Conservation (phyloP, 2,888 invertebrate genomes). For the Drosophila fulvimacula region DNA sequence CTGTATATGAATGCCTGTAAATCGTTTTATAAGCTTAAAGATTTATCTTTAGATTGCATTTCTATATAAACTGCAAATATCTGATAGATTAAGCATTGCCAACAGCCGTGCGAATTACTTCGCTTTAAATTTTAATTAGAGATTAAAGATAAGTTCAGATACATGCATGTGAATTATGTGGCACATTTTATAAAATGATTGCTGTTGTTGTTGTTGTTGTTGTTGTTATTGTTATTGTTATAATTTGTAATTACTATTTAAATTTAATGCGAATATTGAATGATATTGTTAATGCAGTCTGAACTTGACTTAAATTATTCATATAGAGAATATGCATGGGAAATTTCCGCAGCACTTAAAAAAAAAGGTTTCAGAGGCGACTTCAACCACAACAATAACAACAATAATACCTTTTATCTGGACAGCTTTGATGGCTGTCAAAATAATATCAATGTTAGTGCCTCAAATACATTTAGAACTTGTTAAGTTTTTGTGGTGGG, state of each 20-base stretch:
- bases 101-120: neutral
- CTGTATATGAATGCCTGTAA: neutral
- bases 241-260: slow-evolving; percentile 3
- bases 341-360: slow-evolving; percentile 29
- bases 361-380: slow-evolving; percentile 13
- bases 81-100: neutral
- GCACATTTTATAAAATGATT: neutral
- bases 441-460: slow-evolving; percentile 8
- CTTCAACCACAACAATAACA: neutral
- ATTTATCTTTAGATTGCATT: neutral
- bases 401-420: neutral
- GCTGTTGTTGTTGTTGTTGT: neutral
- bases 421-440: slow-evolving; percentile 7
- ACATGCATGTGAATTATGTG: slow-evolving; percentile 17
- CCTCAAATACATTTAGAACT: slow-evolving; percentile 24
- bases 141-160: slow-evolving; percentile 1
- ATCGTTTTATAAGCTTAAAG: neutral
- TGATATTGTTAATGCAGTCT: slow-evolving; percentile 14
- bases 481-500: slow-evolving; percentile 9
- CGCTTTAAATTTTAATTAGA: neutral
- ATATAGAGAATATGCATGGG: slow-evolving; percentile 39
- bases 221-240: slow-evolving; percentile 8
- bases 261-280: slow-evolving; percentile 1
- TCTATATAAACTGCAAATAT: neutral
- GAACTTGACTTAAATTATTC: slow-evolving; percentile 43